Evolutionary conservation across 2,797 vertebrate species (phyloP).

Genomic region (Ateles fusciceps): DNA sequence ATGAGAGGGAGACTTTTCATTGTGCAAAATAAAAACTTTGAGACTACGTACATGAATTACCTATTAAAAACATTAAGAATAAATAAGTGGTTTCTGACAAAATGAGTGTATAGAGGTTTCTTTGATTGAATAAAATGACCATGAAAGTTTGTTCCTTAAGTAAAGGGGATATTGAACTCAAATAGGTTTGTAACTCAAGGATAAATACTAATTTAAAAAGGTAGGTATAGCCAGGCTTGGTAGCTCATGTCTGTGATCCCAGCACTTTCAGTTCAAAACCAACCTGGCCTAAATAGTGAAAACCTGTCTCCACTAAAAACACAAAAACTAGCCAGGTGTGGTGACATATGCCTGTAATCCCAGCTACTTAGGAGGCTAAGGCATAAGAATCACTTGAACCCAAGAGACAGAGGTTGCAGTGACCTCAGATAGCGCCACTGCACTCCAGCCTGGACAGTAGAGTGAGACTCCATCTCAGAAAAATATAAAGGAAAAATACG

Average conservation of each 20-base stretch:
- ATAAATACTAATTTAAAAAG: background rate
- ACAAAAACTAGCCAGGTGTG: background rate
- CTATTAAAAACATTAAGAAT: background rate
- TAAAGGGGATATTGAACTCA: background rate
- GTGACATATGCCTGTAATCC: background rate
- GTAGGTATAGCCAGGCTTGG: background rate
- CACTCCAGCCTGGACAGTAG: background rate
- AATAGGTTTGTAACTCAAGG: background rate
- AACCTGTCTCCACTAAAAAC: background rate
- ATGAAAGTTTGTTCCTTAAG: background rate
- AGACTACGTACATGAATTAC: background rate
- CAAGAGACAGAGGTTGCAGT: background rate
- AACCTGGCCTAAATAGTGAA: background rate
- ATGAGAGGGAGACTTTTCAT: background rate
- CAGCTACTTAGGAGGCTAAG: background rate
- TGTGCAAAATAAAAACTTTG: background rate
- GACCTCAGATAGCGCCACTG: background rate
- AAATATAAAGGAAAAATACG: background rate
- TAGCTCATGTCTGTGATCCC: background rate
- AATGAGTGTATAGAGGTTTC: accelerated
- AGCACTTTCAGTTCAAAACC: background rate
- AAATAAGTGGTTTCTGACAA: background rate
- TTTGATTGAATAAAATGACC: background rate
- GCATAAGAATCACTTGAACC: background rate
- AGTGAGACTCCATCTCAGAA: background rate